These are phyloP conservation scores for Drosophila tsacasi DNA, from an alignment of 1,140 invertebrate species.

Conservation along the genomic window DNA sequence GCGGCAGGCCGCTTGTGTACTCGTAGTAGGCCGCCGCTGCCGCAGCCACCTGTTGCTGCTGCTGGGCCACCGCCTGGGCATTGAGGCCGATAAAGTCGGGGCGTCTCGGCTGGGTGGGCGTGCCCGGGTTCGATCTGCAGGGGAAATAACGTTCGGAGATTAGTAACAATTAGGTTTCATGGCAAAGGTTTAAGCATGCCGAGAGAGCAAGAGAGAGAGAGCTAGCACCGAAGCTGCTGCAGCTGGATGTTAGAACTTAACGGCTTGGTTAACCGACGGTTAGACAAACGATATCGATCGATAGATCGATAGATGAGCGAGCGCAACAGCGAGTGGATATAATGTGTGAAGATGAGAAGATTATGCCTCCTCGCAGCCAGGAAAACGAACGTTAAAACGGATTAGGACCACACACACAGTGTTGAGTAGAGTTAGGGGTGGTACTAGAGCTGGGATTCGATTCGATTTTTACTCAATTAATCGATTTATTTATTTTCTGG, in stretches of 20 bases:
- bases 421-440: neutral
- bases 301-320: slow-evolving; percentile 18
- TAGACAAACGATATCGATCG: slow-evolving; percentile 21
- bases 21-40: slow-evolving; percentile 86
- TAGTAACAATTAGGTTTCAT: neutral
- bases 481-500: too few relatives aligned
- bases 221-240: slow-evolving; percentile 19
- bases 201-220: neutral
- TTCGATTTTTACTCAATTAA: too few relatives aligned
- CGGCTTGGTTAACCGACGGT: slow-evolving; percentile 24
- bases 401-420: slow-evolving; percentile 6
- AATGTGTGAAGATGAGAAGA: neutral
- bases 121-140: slow-evolving; percentile 94
- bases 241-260: slow-evolving; percentile 21
- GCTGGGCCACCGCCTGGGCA: slow-evolving; percentile 56
- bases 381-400: slow-evolving; percentile 2
- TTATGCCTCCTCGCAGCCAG: slow-evolving; percentile 12
- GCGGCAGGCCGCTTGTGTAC: slow-evolving; percentile 78
- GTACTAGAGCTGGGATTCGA: too few relatives aligned
- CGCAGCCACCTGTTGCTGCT: slow-evolving; percentile 81
- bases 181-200: slow-evolving; percentile 10
- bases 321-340: slow-evolving; percentile 1
- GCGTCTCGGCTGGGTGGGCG: slow-evolving; percentile 93
- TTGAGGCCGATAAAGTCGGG: slow-evolving; percentile 93
- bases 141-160: slow-evolving; percentile 34